Conservation (phyloP, 1,140 invertebrate species). For the Ips typographus region DNA sequence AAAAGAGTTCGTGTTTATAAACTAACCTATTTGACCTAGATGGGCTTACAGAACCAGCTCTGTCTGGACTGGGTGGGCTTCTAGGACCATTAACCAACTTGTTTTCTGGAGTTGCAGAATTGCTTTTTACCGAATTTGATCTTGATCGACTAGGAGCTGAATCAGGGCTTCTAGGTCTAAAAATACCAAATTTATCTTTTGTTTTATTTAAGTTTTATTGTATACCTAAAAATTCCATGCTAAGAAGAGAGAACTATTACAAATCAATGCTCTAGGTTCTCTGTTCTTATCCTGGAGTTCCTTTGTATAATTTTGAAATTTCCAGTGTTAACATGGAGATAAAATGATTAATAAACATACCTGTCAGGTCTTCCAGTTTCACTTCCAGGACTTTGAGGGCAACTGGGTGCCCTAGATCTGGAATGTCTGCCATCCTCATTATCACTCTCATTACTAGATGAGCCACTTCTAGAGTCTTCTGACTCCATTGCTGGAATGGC, state of each 20-base stretch:
- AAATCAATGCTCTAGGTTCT: no score
- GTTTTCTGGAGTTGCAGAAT: slow-evolving; percentile 27
- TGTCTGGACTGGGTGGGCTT: slow-evolving; percentile 20
- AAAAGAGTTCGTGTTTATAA: neutral
- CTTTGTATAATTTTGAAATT: no score
- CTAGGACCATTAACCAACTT: slow-evolving; percentile 11
- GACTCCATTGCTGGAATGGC: slow-evolving; percentile 46
- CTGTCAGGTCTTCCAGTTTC: slow-evolving; percentile 23
- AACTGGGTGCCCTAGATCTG: neutral
- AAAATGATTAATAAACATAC: slow-evolving; percentile 4
- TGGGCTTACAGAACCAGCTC: neutral
- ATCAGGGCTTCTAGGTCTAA: slow-evolving; percentile 33
- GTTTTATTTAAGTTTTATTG: neutral
- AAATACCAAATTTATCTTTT: neutral
- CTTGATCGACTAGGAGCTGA: slow-evolving; percentile 18
- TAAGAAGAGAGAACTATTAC: no score
- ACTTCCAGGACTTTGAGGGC: slow-evolving; percentile 15
- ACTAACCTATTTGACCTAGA: neutral
- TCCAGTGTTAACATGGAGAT: no score
- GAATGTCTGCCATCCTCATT: slow-evolving; percentile 29
- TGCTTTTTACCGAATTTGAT: slow-evolving; percentile 41
- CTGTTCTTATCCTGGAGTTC: no score
- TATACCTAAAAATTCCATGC: no score
- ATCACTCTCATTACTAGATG: slow-evolving; percentile 47
- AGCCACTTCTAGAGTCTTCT: slow-evolving; percentile 48